Evolutionary conservation across 92 coral and sea anemone genomes (phyloP).

Genomic region (Zoanthus solanderi): DNA sequence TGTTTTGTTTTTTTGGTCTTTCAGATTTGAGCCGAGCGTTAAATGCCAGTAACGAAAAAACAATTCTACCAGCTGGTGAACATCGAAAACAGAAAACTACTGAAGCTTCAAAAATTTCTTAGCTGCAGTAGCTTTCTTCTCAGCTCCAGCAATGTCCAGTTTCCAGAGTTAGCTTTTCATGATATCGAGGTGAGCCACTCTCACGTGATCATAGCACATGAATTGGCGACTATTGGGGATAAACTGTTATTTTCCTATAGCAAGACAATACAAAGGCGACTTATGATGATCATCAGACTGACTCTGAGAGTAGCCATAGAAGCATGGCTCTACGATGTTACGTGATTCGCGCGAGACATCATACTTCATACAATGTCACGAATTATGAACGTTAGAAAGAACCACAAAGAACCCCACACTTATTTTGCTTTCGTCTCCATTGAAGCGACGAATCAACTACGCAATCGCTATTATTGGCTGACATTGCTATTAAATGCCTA

Average conservation of each 20-base stretch:
- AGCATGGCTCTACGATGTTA: background rate
- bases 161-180: background rate
- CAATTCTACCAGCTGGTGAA: background rate
- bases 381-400: no score
- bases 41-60: background rate
- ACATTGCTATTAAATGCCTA: no score
- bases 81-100: background rate
- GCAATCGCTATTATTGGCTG: no score
- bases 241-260: background rate
- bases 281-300: background rate
- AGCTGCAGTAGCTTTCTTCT: background rate
- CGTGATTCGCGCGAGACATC: background rate
- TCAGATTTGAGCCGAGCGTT: background rate
- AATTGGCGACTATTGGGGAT: constrained; percentile 8
- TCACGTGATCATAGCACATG: constrained; percentile 1
- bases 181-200: background rate
- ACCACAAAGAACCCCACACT: no score
- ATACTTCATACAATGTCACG: no score
- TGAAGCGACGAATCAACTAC: no score
- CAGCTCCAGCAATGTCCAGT: background rate
- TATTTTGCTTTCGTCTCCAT: no score
- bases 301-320: background rate
- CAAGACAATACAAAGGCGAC: background rate
- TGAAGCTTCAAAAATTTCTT: background rate
- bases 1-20: background rate